Evolutionary conservation across 2,113 vertebrate genomes (phyloP).

Genomic region (Glaucomys volans): DNA sequence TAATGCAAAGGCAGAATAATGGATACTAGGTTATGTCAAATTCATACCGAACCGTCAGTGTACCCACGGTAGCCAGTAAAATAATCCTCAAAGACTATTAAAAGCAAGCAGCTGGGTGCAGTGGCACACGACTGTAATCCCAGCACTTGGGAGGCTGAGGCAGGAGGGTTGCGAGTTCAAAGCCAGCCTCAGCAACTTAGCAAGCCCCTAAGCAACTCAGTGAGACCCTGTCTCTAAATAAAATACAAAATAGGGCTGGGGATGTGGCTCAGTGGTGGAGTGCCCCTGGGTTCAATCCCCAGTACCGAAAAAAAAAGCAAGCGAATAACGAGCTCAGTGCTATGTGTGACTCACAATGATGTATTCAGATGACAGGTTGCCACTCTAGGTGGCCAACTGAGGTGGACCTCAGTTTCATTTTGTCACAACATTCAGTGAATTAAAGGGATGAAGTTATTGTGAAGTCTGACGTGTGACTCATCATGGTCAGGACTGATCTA

Average conservation of each 20-base stretch:
- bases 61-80: background rate
- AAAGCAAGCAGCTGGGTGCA: background rate
- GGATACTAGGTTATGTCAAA: background rate
- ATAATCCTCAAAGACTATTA: background rate
- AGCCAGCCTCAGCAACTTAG: too few relatives aligned
- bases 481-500: background rate
- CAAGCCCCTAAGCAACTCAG: too few relatives aligned
- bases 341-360: background rate
- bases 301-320: too few relatives aligned
- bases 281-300: too few relatives aligned
- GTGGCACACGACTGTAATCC: too few relatives aligned
- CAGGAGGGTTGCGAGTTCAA: too few relatives aligned
- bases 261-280: too few relatives aligned
- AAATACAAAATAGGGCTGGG: too few relatives aligned
- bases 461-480: background rate
- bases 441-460: background rate
- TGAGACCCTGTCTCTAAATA: too few relatives aligned
- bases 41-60: background rate
- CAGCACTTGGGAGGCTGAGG: too few relatives aligned
- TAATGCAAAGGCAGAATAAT: background rate
- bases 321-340: background rate
- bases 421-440: conserved; percentile 1
- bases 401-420: background rate
- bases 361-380: background rate
- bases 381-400: background rate